phyloP scores from a whole-genome alignment of 2,888 invertebrate species.

The Dorcus hopei region DNA sequence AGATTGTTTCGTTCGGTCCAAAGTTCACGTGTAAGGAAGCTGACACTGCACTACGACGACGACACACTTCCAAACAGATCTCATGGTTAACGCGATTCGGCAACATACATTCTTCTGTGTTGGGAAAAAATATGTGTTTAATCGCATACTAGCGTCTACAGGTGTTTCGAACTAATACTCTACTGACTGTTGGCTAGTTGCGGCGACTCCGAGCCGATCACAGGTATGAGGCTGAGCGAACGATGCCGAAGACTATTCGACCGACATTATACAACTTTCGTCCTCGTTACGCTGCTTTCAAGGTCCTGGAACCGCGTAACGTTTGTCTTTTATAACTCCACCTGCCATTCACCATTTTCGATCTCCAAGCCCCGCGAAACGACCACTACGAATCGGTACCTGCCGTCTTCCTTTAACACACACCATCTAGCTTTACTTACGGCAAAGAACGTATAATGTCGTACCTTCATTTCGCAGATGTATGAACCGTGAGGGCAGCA shows the following conservation, averaged over 20 bases:
- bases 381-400: slow-evolving; percentile 54
- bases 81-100: slow-evolving; percentile 40
- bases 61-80: slow-evolving; percentile 43
- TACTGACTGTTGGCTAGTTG: slow-evolving; percentile 50
- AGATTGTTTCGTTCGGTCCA: slow-evolving; percentile 35
- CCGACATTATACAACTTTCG: slow-evolving; percentile 13
- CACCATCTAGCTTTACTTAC: slow-evolving; percentile 35
- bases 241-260: slow-evolving; percentile 21
- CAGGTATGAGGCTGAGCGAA: slow-evolving; percentile 32
- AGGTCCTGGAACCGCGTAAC: slow-evolving; percentile 18
- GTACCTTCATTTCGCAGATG: slow-evolving; percentile 11
- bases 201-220: slow-evolving; percentile 43
- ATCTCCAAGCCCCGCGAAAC: slow-evolving; percentile 63
- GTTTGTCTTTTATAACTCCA: slow-evolving; percentile 25
- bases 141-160: slow-evolving; percentile 52
- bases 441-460: slow-evolving; percentile 19
- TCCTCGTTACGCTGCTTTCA: slow-evolving; percentile 4
- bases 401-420: slow-evolving; percentile 47
- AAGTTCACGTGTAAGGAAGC: slow-evolving; percentile 31
- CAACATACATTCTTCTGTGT: slow-evolving; percentile 37
- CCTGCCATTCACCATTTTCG: slow-evolving; percentile 57
- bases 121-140: slow-evolving; percentile 18
- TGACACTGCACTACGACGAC: slow-evolving; percentile 38
- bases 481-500: slow-evolving; percentile 30
- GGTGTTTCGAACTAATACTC: slow-evolving; percentile 53